Conservation (phyloP, 2,888 invertebrate genomes). For the Conchocele bisecta region DNA sequence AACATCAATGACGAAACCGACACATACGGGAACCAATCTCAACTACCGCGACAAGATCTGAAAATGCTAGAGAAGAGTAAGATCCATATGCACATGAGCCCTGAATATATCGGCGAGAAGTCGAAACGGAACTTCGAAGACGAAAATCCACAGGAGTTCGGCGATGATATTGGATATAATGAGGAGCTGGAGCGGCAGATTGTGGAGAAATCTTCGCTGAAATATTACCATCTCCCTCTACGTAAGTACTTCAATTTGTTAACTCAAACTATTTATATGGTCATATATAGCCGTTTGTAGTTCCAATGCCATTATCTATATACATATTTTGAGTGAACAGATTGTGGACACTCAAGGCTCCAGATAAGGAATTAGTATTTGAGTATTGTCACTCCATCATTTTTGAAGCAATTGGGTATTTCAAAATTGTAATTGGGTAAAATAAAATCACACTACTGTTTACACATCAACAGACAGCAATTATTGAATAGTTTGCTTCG, state of each 20-base stretch:
- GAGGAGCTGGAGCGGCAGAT: conserved; percentile 64
- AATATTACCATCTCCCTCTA: conserved; percentile 71
- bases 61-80: conserved; percentile 57
- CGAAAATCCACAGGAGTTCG: conserved; percentile 73
- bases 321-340: too few species aligned
- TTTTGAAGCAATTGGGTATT: too few species aligned
- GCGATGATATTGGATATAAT: conserved; percentile 77
- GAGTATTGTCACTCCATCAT: too few species aligned
- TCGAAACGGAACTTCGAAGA: conserved; percentile 70
- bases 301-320: too few species aligned
- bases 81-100: conserved; percentile 60
- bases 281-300: too few species aligned
- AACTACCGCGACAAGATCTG: conserved; percentile 62
- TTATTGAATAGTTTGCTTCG: too few species aligned
- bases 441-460: too few species aligned
- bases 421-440: too few species aligned
- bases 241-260: conserved; percentile 60
- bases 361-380: too few species aligned
- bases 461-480: too few species aligned
- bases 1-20: conserved; percentile 69
- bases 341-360: too few species aligned
- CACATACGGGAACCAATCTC: conserved; percentile 65
- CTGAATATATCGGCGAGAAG: conserved; percentile 61
- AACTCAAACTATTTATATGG: background rate
- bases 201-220: conserved; percentile 60